Conservation (phyloP, 2,888 invertebrate species). For the Rotaria socialis region DNA sequence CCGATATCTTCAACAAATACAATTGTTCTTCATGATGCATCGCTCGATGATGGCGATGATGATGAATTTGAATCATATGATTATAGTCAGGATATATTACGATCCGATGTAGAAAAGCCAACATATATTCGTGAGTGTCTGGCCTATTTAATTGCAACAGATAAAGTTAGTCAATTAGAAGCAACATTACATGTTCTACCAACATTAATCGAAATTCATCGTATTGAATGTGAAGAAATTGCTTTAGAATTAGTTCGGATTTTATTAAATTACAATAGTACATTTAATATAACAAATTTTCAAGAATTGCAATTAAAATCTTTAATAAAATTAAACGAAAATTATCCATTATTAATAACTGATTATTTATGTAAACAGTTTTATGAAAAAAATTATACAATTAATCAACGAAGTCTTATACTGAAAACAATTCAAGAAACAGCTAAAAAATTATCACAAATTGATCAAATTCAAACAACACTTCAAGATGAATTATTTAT, state of each 20-base stretch:
- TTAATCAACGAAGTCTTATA: neutral
- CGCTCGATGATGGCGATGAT: neutral
- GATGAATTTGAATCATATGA: neutral
- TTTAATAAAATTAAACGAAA: neutral
- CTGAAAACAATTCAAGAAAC: neutral
- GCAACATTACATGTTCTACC: neutral
- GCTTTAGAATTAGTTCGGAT: neutral
- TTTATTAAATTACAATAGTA: neutral
- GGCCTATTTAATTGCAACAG: neutral
- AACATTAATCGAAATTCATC: neutral
- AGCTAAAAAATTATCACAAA: neutral
- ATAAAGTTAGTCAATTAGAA: neutral
- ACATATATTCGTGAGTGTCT: neutral
- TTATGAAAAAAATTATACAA: neutral
- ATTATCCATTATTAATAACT: neutral
- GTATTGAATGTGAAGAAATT: neutral
- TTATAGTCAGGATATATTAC: neutral
- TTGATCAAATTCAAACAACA: neutral
- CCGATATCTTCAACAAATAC: neutral
- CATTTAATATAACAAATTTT: neutral
- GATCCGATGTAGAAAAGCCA: neutral
- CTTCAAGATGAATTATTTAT: neutral
- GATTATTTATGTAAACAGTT: slow-evolving; percentile 18
- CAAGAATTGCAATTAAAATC: neutral
- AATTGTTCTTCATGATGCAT: neutral